These are phyloP conservation scores for Gymnarchus niloticus DNA, from an alignment of 2,113 vertebrate species.

Conservation along the genomic window DNA sequence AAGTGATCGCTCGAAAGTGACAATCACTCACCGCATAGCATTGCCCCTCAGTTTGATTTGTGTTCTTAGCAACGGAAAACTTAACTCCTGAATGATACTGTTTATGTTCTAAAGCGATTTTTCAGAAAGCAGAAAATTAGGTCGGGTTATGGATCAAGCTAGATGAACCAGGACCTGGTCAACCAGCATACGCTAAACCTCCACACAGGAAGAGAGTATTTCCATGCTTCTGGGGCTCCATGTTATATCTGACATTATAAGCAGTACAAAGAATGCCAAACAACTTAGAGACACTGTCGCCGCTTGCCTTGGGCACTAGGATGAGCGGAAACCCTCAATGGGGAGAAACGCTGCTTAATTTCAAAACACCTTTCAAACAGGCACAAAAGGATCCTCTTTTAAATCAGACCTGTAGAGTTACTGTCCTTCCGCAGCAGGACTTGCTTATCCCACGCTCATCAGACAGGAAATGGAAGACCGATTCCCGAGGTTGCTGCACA, in stretches of 20 bases:
- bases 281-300: too few species aligned
- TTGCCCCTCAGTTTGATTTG: not conserved
- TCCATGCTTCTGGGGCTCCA: not conserved
- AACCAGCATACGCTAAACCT: not conserved
- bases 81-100: not conserved
- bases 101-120: not conserved
- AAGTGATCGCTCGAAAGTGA: not conserved
- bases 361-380: not conserved
- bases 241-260: not conserved
- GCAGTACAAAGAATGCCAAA: too few species aligned
- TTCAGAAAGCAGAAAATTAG: not conserved
- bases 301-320: not conserved
- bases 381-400: not conserved
- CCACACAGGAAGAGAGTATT: not conserved
- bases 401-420: not conserved
- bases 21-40: not conserved
- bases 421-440: not conserved
- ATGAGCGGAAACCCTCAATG: not conserved
- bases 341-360: not conserved
- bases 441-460: not conserved
- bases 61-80: not conserved
- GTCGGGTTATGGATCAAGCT: not conserved
- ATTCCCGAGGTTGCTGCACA: not conserved
- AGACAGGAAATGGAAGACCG: not conserved
- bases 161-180: not conserved